Base-by-base conservation (phyloP, 1,140 invertebrate genomes). In the Meteorus sp. region DNA sequence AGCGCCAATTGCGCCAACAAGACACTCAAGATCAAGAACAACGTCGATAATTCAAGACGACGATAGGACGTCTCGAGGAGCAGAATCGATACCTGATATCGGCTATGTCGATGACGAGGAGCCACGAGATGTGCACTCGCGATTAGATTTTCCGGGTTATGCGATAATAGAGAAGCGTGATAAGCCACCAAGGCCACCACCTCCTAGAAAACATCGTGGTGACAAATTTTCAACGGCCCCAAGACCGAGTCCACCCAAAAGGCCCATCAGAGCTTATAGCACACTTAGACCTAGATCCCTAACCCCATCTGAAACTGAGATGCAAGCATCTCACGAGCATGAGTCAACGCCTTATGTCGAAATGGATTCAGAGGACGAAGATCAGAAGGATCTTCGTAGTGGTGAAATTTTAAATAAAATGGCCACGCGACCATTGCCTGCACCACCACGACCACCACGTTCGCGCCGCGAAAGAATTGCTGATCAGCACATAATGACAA, bases 381-480 rank as follows among this genome's bases (percentile, higher is more conserved):
- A 80, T 44, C 82, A 79, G 22, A 85, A 80, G 71, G 80, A 88
- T 66, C 70, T 90, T 27, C 83, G 86, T 48, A 89, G 88, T 13
- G 88, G 86, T 9, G 85, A 87, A 54, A 80, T 90, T 7, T 81
- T 91, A 1, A 86, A 84, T 65, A 92, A 89, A 78, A 92, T 93
- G 83, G 90, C 90, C 76, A 85, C 86, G 56, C 82, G 91, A 60
- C 91, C 91, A 0, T 69, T 93, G 54, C 90, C 91, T n/a, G 85
- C 91, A 7, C 90, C 91, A 0, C 90, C 91, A 4, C 77, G 89
- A 44, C 90, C 91, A 31, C 89, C 89, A 11, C 27, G 62, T 6
- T 39, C 41, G 15, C 35, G 22, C 25, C 13, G 19, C 72, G 78
- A 50, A 44, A 83, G 66, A 56, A 62, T 70, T 11, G 31, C 53